Percentiles rank a stretch among this genome's conserved stretches.
Evolutionary conservation across 2,113 vertebrate genomes (phyloP).

Genomic region (Rhinoderma darwinii): DNA sequence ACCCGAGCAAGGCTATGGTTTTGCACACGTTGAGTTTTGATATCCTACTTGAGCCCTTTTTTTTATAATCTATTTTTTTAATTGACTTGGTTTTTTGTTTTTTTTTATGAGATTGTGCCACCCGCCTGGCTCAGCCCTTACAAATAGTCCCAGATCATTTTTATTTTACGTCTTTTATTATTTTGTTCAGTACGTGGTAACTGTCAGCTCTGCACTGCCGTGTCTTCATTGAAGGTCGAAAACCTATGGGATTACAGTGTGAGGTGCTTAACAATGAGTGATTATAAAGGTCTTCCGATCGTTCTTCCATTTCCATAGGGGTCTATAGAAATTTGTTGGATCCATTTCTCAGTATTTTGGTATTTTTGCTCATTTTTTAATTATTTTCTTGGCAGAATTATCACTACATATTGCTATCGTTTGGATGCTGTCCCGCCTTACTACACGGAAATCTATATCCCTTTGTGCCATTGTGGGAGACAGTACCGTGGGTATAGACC

Average conservation of each 20-base stretch:
- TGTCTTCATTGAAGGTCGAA: neutral
- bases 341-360: neutral
- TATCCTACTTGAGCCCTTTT: slow-evolving; percentile 14
- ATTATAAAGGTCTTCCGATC: slow-evolving; percentile 27
- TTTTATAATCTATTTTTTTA: slow-evolving; percentile 42
- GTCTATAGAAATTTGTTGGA: neutral
- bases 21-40: slow-evolving; percentile 49
- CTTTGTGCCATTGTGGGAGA: no score
- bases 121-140: neutral
- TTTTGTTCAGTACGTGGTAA: slow-evolving; percentile 1
- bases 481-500: neutral
- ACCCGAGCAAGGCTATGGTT: slow-evolving; percentile 18
- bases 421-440: neutral
- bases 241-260: neutral
- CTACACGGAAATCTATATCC: neutral
- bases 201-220: slow-evolving; percentile 50
- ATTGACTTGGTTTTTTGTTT: neutral
- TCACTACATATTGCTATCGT: neutral
- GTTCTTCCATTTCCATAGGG: neutral
- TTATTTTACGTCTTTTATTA: slow-evolving; percentile 27
- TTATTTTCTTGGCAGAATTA: neutral
- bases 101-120: slow-evolving; percentile 1
- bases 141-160: neutral
- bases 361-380: neutral
- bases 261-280: neutral